These are phyloP conservation scores for Pteropus rufus DNA, from an alignment of 2,797 vertebrate genomes.

Conservation along the genomic window DNA sequence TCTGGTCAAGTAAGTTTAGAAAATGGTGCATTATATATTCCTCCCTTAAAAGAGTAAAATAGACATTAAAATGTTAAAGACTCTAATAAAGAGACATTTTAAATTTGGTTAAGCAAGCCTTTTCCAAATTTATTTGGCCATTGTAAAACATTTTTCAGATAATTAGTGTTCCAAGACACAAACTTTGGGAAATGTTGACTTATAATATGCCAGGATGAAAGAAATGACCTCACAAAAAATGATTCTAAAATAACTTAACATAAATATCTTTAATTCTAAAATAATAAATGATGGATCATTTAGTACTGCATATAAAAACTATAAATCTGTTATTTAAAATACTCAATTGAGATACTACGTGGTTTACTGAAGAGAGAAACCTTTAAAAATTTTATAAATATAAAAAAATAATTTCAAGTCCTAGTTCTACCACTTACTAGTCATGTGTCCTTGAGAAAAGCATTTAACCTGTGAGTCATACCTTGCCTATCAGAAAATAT, in stretches of 20 bases:
- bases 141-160: background rate
- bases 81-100: background rate
- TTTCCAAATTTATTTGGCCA: conserved; percentile 7
- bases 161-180: conserved; percentile 2
- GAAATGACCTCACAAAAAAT: background rate
- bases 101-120: background rate
- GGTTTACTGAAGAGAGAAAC: background rate
- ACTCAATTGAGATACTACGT: background rate
- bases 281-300: background rate
- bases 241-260: background rate
- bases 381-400: background rate
- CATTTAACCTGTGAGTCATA: background rate
- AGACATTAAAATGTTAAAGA: background rate
- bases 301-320: background rate
- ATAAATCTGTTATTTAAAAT: background rate
- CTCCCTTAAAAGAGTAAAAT: background rate
- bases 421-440: background rate
- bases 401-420: background rate
- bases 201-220: conserved; percentile 12
- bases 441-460: background rate
- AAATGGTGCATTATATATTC: background rate
- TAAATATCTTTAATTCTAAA: background rate
- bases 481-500: background rate
- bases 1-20: background rate
- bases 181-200: background rate